Evolutionary conservation across 30 jellyfish, hydroid and myxozoan species (phyloP).

Genomic region (Catostylus mosaicus): DNA sequence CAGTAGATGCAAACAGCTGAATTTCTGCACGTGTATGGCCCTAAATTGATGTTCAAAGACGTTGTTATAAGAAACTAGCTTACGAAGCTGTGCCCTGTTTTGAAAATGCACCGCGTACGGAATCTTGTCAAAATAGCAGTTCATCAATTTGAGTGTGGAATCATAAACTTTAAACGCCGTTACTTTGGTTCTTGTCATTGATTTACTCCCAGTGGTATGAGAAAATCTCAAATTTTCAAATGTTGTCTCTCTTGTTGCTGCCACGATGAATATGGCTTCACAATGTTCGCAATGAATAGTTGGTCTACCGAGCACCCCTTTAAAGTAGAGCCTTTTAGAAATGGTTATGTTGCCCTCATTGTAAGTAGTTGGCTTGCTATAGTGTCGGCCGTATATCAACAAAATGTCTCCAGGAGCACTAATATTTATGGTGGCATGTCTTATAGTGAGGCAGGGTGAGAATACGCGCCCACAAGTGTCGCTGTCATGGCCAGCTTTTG

Average conservation of each 20-base stretch:
- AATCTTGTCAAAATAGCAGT: neutral
- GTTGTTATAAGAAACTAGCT: neutral
- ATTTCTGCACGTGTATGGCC: neutral
- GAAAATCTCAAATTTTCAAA: neutral
- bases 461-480: neutral
- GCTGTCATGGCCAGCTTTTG: slow-evolving; percentile 20
- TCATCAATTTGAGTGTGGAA: neutral
- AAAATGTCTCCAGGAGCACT: neutral
- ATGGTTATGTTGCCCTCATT: neutral
- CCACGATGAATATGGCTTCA: neutral
- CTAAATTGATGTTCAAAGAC: neutral
- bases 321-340: neutral
- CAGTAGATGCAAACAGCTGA: neutral
- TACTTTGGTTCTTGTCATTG: too few species aligned
- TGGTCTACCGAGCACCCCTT: neutral
- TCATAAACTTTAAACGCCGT: neutral
- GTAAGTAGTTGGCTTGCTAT: neutral
- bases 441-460: slow-evolving; percentile 22
- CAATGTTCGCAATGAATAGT: neutral
- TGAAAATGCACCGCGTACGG: neutral
- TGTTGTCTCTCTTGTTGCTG: neutral
- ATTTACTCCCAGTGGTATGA: neutral
- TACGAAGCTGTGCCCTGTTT: neutral
- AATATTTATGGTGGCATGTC: slow-evolving; percentile 10
- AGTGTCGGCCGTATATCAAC: neutral